Conservation (phyloP, 2,888 invertebrate genomes). For the Mactromeris polynyma region DNA sequence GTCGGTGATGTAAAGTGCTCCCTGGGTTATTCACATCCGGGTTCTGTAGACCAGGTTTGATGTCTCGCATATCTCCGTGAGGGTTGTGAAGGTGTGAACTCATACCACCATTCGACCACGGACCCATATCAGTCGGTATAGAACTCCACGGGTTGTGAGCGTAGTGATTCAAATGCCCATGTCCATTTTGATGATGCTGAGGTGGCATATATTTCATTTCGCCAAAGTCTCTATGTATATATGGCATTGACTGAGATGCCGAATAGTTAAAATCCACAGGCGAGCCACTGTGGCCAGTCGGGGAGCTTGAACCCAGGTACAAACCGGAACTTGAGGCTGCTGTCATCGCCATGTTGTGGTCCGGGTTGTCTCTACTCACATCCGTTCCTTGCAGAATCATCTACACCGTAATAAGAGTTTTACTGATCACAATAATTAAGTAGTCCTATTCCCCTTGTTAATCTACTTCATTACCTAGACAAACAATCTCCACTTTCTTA, state of each 20-base stretch:
- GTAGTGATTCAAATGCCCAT: conserved; percentile 75
- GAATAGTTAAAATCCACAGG: conserved; percentile 88
- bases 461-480: conserved; percentile 65
- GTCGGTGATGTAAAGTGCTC: conserved; percentile 89
- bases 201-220: conserved; percentile 91
- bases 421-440: conserved; percentile 39
- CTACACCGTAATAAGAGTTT: conserved; percentile 35
- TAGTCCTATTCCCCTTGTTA: conserved; percentile 41
- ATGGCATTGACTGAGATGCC: conserved; percentile 82
- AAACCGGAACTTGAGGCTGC: conserved; percentile 93
- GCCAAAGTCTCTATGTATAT: conserved; percentile 83
- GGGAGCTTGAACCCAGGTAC: conserved; percentile 94
- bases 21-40: conserved; percentile 75
- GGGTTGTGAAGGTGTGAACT: conserved; percentile 88
- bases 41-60: conserved; percentile 86
- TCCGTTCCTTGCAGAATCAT: conserved; percentile 66
- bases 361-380: conserved; percentile 59
- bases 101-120: conserved; percentile 89
- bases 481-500: conserved; percentile 64
- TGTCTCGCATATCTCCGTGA: conserved; percentile 88
- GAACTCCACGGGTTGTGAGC: conserved; percentile 93
- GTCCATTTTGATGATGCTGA: conserved; percentile 91
- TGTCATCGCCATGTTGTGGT: conserved; percentile 89
- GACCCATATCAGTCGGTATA: conserved; percentile 87
- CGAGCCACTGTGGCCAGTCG: conserved; percentile 90